phyloP scores from a whole-genome alignment of 2,888 invertebrate genomes.

The Lycaena phlaeas region DNA sequence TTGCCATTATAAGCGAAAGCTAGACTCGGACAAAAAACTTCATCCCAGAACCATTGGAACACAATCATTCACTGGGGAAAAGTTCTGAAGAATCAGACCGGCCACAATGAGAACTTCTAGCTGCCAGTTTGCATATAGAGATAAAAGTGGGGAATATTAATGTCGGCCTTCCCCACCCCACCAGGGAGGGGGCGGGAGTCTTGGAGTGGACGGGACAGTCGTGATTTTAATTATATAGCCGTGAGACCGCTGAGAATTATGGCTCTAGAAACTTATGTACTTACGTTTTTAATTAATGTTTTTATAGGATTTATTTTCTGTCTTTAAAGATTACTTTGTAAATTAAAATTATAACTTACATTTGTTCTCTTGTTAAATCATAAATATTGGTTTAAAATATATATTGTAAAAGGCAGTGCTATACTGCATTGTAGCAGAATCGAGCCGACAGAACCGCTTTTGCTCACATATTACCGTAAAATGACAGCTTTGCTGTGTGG shows the following conservation, averaged over 20 bases:
- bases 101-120: constrained; percentile 68
- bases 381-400: no score
- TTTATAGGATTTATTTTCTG: no score
- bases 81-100: constrained; percentile 58
- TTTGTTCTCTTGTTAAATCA: no score
- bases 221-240: constrained; percentile 71
- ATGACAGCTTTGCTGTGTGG: no score
- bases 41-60: constrained; percentile 55
- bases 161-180: constrained; percentile 34
- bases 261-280: constrained; percentile 42
- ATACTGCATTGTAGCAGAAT: no score
- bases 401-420: no score
- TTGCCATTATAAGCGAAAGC: constrained; percentile 4
- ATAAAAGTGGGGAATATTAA: constrained; percentile 74
- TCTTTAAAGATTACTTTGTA: no score
- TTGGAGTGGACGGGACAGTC: constrained; percentile 65
- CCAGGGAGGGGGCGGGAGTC: constrained; percentile 37
- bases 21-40: constrained; percentile 36
- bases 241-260: constrained; percentile 57
- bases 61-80: constrained; percentile 60
- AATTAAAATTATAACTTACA: no score
- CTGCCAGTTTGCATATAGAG: constrained; percentile 74
- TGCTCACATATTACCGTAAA: no score
- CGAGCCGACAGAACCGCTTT: no score
- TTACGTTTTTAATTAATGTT: no score